These are phyloP conservation scores for Synanthedon vespiformis DNA, from an alignment of 2,888 invertebrate genomes.

Conservation along the genomic window DNA sequence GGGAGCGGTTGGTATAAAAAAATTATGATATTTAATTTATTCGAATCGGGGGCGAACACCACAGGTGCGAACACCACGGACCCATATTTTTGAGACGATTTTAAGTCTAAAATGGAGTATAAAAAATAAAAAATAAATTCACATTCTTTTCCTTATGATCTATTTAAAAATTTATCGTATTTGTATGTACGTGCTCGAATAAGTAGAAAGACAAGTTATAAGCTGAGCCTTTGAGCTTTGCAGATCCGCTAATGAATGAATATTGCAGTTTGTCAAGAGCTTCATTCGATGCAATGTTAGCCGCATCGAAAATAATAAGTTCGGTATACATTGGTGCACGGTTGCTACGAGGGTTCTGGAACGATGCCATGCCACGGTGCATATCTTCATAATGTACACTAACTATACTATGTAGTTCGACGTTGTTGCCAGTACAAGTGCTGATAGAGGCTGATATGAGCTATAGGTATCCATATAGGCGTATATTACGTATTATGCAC, in stretches of 20 bases:
- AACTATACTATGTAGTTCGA: background rate
- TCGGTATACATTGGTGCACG: background rate
- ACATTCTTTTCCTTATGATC: too few relatives aligned
- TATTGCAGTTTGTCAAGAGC: background rate
- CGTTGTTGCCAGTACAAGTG: too few relatives aligned
- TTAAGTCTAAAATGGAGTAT: too few relatives aligned
- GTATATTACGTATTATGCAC: too few relatives aligned
- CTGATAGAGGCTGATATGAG: too few relatives aligned
- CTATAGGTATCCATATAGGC: too few relatives aligned
- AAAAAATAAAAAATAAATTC: too few relatives aligned
- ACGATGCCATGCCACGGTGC: conserved; percentile 9
- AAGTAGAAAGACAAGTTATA: background rate
- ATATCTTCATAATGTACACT: background rate
- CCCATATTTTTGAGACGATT: too few relatives aligned
- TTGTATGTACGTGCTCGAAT: background rate
- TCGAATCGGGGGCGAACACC: too few relatives aligned
- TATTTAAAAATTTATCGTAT: background rate
- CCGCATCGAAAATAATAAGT: background rate
- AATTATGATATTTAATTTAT: too few relatives aligned
- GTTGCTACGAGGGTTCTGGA: conserved; percentile 14
- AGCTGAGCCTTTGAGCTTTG: background rate
- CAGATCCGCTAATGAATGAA: background rate
- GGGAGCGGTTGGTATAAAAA: too few relatives aligned
- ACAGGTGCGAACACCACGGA: too few relatives aligned
- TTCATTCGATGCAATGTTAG: background rate